Percentiles rank a stretch among this genome's conserved stretches.
These are phyloP conservation scores for Whitmania pigra DNA, from an alignment of 1,140 invertebrate genomes.

Conservation along the genomic window DNA sequence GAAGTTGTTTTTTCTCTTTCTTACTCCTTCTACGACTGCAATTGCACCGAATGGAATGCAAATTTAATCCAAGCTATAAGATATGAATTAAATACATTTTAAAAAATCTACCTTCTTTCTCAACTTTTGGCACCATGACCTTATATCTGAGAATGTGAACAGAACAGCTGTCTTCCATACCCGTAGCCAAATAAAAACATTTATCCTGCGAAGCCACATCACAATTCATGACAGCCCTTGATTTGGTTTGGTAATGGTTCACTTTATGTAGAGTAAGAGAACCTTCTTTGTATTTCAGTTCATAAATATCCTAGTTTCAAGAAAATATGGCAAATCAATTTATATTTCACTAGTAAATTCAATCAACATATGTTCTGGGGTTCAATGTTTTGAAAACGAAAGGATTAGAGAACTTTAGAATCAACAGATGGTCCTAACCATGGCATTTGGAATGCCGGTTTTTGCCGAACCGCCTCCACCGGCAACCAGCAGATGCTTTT, in stretches of 20 bases:
- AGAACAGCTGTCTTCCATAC: constrained; percentile 79
- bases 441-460: constrained; percentile 86
- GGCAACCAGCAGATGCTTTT: constrained; percentile 79
- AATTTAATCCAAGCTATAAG: constrained; percentile 9
- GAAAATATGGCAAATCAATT: neutral
- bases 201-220: constrained; percentile 52
- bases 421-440: constrained; percentile 47
- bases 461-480: constrained; percentile 87
- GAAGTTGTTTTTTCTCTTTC: constrained; percentile 26
- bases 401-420: neutral
- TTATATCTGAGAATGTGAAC: constrained; percentile 67
- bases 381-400: neutral
- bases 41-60: constrained; percentile 14
- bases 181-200: constrained; percentile 66
- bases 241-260: constrained; percentile 70
- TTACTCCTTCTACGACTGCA: constrained; percentile 24
- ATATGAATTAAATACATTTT: neutral
- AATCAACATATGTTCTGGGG: neutral
- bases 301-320: constrained; percentile 67
- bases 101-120: constrained; percentile 22
- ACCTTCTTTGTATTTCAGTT: constrained; percentile 65
- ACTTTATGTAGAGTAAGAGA: constrained; percentile 71
- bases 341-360: neutral
- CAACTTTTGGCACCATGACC: constrained; percentile 42
- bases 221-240: constrained; percentile 81